phyloP scores from a whole-genome alignment of 2,888 invertebrate species.

The Eristalis arbustorum region DNA sequence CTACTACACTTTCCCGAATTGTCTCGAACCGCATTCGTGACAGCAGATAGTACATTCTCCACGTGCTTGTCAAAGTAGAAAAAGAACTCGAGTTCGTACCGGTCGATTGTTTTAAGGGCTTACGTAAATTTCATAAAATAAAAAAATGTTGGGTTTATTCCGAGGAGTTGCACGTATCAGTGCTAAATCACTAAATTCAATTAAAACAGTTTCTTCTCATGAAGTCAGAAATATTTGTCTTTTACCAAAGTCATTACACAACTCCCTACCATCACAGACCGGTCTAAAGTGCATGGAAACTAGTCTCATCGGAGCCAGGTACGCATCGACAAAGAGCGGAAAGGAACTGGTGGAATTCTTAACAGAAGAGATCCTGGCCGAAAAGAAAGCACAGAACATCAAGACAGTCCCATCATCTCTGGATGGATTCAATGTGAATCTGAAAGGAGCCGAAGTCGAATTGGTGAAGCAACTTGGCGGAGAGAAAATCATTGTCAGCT shows the following conservation, averaged over 20 bases:
- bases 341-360: slow-evolving; percentile 92
- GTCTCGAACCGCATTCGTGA: slow-evolving; percentile 4
- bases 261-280: slow-evolving; percentile 19
- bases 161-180: slow-evolving; percentile 35
- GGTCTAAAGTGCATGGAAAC: slow-evolving; percentile 2
- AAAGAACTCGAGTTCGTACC: slow-evolving; percentile 19
- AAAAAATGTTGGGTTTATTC: slow-evolving; percentile 57
- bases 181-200: slow-evolving; percentile 28
- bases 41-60: slow-evolving; percentile 44
- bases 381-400: slow-evolving; percentile 90
- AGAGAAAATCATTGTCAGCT: slow-evolving; percentile 88
- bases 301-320: slow-evolving; percentile 9
- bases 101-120: slow-evolving; percentile 22
- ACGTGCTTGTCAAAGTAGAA: slow-evolving; percentile 37
- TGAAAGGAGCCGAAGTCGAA: slow-evolving; percentile 92
- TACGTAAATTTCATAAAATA: slow-evolving; percentile 46
- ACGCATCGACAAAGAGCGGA: slow-evolving; percentile 48
- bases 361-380: slow-evolving; percentile 95
- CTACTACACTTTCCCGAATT: background rate
- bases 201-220: slow-evolving; percentile 31
- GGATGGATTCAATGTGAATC: slow-evolving; percentile 89
- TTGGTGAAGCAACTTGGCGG: slow-evolving; percentile 86
- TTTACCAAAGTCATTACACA: slow-evolving; percentile 21
- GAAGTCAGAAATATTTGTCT: slow-evolving; percentile 42
- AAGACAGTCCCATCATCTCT: slow-evolving; percentile 88